Conservation (phyloP, 1,140 invertebrate species). For the Harlomillsia oculata region DNA sequence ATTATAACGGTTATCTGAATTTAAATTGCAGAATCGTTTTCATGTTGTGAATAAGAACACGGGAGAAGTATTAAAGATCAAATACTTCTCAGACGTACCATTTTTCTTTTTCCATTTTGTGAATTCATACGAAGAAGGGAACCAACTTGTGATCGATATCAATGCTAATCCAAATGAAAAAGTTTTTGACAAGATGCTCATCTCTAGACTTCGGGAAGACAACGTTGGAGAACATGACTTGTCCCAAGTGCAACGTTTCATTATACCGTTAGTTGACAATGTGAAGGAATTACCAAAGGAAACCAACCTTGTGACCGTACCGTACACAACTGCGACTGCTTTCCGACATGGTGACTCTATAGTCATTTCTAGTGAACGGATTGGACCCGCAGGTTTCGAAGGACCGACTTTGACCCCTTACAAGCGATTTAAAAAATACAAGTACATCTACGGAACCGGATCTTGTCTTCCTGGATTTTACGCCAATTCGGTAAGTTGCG, state of each 20-base stretch:
- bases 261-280: conserved; percentile 38
- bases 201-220: conserved; percentile 37
- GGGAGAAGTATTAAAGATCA: conserved; percentile 40
- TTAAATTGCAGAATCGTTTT: conserved; percentile 41
- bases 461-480: conserved; percentile 38
- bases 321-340: conserved; percentile 33
- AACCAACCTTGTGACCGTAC: conserved; percentile 24
- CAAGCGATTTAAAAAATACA: conserved; percentile 39
- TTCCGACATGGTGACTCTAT: conserved; percentile 32
- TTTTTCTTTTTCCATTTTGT: conserved; percentile 50
- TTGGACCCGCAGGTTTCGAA: conserved; percentile 32
- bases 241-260: conserved; percentile 36
- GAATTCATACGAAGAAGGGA: conserved; percentile 49
- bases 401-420: conserved; percentile 41
- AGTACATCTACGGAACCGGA: conserved; percentile 42
- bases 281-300: conserved; percentile 33
- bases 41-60: conserved; percentile 44
- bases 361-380: conserved; percentile 23
- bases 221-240: conserved; percentile 34
- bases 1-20: neutral
- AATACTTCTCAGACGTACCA: conserved; percentile 41
- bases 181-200: conserved; percentile 41
- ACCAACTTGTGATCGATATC: conserved; percentile 40
- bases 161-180: conserved; percentile 40
- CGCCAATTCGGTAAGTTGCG: conserved; percentile 35